A percentile compares a stretch with the other conserved stretches of the same genome.
Evolutionary conservation across 1,140 invertebrate species (phyloP).

Genomic region (Mylabris phalerata): DNA sequence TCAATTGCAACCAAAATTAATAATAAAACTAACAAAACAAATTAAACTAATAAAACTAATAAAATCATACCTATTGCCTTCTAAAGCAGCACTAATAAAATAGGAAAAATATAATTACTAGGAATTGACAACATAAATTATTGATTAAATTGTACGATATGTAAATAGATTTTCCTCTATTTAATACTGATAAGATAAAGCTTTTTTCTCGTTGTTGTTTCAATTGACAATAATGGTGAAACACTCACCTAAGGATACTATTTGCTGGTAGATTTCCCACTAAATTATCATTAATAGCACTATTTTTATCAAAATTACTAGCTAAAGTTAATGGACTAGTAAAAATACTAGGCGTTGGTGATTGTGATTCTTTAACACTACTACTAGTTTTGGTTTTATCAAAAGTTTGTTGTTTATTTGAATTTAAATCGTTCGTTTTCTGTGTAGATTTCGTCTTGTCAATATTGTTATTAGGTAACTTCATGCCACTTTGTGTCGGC

Average conservation of each 20-base stretch:
- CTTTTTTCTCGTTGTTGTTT: background rate
- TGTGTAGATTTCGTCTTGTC: slow-evolving; percentile 19
- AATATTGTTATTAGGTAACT: slow-evolving; percentile 18
- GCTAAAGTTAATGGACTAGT: slow-evolving; percentile 38
- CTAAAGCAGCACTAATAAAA: slow-evolving; percentile 50
- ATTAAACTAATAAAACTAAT: background rate
- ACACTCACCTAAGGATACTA: slow-evolving; percentile 45
- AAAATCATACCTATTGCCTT: slow-evolving; percentile 50
- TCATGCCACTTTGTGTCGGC: slow-evolving; percentile 21
- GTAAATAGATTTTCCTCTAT: slow-evolving; percentile 7
- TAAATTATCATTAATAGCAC: slow-evolving; percentile 27
- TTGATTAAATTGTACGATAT: background rate
- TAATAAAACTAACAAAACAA: background rate
- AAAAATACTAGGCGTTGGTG: slow-evolving; percentile 36
- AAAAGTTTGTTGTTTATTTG: slow-evolving; percentile 22
- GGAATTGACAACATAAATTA: background rate
- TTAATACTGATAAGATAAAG: slow-evolving; percentile 14
- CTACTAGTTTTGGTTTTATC: slow-evolving; percentile 28
- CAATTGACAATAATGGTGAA: too few relatives aligned
- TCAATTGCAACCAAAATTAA: background rate
- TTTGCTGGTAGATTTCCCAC: slow-evolving; percentile 33
- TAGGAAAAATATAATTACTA: background rate
- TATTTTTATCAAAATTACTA: slow-evolving; percentile 33
- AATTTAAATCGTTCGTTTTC: slow-evolving; percentile 29
- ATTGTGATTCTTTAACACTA: slow-evolving; percentile 17